Base-by-base conservation (phyloP, 2,113 vertebrate species). In the Cryptomyrus ogoouensis region DNA sequence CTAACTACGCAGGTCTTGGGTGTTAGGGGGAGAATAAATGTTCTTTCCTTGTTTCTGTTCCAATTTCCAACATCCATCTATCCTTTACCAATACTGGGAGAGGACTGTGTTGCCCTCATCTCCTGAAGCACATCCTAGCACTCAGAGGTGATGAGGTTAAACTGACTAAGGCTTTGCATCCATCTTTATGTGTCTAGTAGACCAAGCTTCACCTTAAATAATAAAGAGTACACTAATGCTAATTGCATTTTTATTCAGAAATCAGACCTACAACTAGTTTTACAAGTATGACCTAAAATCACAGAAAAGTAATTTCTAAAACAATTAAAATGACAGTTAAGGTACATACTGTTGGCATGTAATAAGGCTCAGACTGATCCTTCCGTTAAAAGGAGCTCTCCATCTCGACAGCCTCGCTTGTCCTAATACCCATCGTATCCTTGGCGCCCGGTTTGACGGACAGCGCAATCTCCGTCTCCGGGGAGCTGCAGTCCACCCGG, bases 391-490 rank as follows among this genome's bases (percentile, higher is more conserved):
- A 93, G 6, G 89, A 93, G 49, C 92, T 96, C 91, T 96, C 95
- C 49, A 91, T 94, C 83, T 95, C 93, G 1, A 90, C 42, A 1
- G 53, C 87, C 1, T 91, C 93, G 70, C 0, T 50, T 50, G 0
- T 94, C 92, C 50, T n/a, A 89, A 13, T 91, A 49, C 46, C 95
- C 1, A 44, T 5, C 1, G 44, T 92, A 9, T 95, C 90, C 56
- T 31, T 89, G 7, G 53, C 10, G 0, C 91, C 94, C 0, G 91
- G 93, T 1, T 90, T 92, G 1, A 94, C 89, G 0, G 53, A 84
- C 0, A 96, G 94, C 7, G 90, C 94, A 74, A 96, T 93, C 90
- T 97, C 94, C 44, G 92, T 94, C 90, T 97, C 97, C 3, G 93
- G 92, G 0, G 91, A 52, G 39, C 89, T 53, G 1, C 77, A 87